Evolutionary conservation across 2,113 vertebrate species (phyloP).

Genomic region (Eleginops maclovinus): DNA sequence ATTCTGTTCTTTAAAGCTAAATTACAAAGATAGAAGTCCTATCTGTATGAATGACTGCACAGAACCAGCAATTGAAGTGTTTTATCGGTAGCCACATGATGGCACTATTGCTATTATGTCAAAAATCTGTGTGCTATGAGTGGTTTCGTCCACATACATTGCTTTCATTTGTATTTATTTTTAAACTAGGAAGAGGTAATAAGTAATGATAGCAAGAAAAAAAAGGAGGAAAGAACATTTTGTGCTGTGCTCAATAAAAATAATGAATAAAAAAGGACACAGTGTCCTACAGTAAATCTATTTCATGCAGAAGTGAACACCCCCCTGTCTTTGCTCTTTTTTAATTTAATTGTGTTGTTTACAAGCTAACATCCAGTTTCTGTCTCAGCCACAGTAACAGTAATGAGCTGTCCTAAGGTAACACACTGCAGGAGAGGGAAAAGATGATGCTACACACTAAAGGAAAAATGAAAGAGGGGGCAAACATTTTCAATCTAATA

Average conservation of each 20-base stretch:
- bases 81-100: conserved; percentile 19
- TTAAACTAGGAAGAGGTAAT: background rate
- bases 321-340: conserved; percentile 3
- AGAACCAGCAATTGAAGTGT: background rate
- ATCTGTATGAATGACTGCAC: background rate
- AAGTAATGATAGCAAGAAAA: background rate
- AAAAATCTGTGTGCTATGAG: background rate
- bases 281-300: background rate
- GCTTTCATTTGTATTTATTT: background rate
- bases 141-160: background rate
- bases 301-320: conserved; percentile 10
- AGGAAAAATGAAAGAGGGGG: conserved; percentile 22
- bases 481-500: conserved; percentile 1
- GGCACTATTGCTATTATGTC: conserved; percentile 1
- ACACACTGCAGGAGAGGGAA: conserved; percentile 12
- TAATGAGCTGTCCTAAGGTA: conserved; percentile 26
- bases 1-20: background rate
- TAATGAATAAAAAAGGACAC: background rate
- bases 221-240: background rate
- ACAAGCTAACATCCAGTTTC: background rate
- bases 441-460: conserved; percentile 28
- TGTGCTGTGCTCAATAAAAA: background rate
- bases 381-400: conserved; percentile 26
- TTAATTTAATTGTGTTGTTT: conserved; percentile 26
- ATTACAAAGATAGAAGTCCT: background rate